Conservation (phyloP, 2,113 vertebrate genomes). For the Egretta garzetta region DNA sequence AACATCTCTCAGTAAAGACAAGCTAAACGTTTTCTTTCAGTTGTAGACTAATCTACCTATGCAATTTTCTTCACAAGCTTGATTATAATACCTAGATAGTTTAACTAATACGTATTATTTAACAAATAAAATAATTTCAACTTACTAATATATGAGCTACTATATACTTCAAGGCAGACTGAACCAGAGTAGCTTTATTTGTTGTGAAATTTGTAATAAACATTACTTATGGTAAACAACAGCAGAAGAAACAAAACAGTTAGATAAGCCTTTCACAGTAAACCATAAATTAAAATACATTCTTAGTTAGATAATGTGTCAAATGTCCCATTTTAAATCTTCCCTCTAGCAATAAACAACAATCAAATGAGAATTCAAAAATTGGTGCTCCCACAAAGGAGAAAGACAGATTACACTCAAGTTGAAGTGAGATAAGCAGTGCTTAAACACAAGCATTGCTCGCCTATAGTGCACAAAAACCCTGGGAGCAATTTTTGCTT, state of each 20-base stretch:
- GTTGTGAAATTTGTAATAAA: not conserved
- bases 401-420: not conserved
- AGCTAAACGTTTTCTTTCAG: not conserved
- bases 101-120: not conserved
- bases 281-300: not conserved
- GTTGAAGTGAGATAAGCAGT: not conserved
- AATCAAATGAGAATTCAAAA: not conserved
- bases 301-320: not conserved
- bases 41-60: not conserved
- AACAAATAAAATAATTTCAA: not conserved
- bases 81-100: not conserved
- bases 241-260: not conserved
- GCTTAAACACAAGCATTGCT: not conserved
- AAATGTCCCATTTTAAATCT: not conserved
- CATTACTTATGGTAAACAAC: not conserved
- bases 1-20: not conserved
- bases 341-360: not conserved
- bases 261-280: not conserved
- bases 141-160: not conserved
- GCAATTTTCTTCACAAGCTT: not conserved
- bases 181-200: not conserved
- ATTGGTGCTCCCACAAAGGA: not conserved
- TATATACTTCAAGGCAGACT: not conserved
- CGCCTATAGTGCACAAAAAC: not conserved
- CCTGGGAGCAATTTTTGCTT: not conserved